Conservation (phyloP, 37 sponge, comb jelly and placozoan genomes). For the Geodia barretti region DNA sequence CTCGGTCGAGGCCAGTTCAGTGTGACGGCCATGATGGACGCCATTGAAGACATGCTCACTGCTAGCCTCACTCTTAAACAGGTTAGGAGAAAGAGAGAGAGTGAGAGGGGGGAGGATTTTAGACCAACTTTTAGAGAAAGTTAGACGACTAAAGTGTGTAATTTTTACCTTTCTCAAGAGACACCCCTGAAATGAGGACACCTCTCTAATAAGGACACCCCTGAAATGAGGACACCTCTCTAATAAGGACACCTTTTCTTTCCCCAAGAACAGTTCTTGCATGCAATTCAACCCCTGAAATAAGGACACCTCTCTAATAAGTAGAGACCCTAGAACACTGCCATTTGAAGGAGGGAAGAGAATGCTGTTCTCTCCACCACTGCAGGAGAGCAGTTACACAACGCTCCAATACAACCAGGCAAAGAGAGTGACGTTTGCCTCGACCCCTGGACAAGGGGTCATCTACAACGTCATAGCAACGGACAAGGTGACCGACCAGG, state of each 20-base stretch:
- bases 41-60: constrained; percentile 2
- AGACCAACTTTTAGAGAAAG: no score
- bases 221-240: no score
- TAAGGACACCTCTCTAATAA: no score
- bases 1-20: neutral
- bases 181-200: neutral
- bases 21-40: neutral
- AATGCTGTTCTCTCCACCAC: no score
- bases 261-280: neutral
- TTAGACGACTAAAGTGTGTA: no score
- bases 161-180: neutral
- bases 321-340: no score
- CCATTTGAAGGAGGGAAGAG: no score
- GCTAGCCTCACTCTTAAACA: neutral
- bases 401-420: constrained; percentile 2
- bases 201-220: no score
- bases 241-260: no score
- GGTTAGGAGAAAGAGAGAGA: no score
- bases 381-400: neutral
- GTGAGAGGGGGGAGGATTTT: no score
- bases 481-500: neutral
- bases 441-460: constrained; percentile 45
- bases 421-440: constrained; percentile 27
- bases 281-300: constrained; percentile 13
- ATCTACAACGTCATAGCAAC: constrained; percentile 43